Evolutionary conservation across 2,888 invertebrate species (phyloP).

Genomic region (Chloroclysta siterata): DNA sequence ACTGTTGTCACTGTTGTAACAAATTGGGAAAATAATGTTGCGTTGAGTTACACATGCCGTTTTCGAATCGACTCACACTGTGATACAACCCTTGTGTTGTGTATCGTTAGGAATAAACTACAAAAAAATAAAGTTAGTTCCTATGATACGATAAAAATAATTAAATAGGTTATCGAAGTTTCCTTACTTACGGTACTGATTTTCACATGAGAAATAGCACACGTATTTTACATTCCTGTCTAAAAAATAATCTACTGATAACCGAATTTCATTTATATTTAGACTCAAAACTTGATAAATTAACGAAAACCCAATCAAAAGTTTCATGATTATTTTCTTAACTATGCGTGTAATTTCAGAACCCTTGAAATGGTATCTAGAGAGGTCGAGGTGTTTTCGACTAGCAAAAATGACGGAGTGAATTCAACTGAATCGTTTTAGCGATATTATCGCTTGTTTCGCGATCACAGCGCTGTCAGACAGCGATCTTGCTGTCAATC

Average conservation of each 20-base stretch:
- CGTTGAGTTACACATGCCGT: no score
- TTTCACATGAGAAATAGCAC: conserved; percentile 59
- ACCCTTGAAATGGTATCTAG: not conserved
- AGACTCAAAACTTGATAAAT: conserved; percentile 20
- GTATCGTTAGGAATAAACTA: no score
- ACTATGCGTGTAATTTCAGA: not conserved
- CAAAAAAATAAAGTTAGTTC: no score
- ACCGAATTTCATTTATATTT: conserved; percentile 30
- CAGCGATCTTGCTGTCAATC: conserved; percentile 48
- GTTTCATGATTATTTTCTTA: conserved; percentile 21
- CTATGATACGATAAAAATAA: no score
- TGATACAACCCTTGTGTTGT: no score
- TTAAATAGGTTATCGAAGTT: no score
- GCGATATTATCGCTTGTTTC: conserved; percentile 16
- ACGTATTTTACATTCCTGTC: conserved; percentile 53
- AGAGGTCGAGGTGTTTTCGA: not conserved
- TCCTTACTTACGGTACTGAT: conserved; percentile 52
- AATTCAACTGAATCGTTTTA: conserved; percentile 21
- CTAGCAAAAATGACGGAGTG: conserved; percentile 2
- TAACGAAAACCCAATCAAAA: conserved; percentile 14
- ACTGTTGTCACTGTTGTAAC: no score
- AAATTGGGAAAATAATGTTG: no score
- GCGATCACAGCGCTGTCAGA: conserved; percentile 25
- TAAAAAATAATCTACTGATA: conserved; percentile 56
- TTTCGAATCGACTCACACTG: no score